Percentiles rank a stretch among this genome's conserved stretches.
These are phyloP conservation scores for Drosophila funebris DNA, from an alignment of 1,140 invertebrate species.

Conservation along the genomic window DNA sequence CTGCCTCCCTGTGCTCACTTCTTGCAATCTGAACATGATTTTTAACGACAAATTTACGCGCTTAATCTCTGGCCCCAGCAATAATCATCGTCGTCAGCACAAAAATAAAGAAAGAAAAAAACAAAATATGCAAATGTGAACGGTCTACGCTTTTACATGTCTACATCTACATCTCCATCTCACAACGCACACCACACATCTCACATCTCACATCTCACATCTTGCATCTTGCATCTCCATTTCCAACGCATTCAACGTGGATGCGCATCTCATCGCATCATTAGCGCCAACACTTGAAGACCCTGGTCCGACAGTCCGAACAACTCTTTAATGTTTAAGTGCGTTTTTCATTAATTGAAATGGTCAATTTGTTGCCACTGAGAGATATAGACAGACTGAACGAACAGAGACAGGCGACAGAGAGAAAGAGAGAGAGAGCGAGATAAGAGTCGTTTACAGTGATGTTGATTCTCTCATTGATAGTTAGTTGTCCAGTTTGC, in stretches of 20 bases:
- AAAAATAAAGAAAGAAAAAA: conserved; percentile 30
- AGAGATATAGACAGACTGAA: conserved; percentile 45
- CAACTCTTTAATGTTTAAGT: conserved; percentile 69
- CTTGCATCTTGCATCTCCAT: not conserved
- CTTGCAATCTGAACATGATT: conserved; percentile 71
- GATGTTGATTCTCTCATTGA: not conserved
- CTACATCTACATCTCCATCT: not conserved
- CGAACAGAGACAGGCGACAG: no score
- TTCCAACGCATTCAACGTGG: conserved; percentile 41
- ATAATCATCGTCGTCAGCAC: conserved; percentile 39
- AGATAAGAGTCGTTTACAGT: conserved; percentile 32
- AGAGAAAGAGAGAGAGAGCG: not conserved
- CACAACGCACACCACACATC: not conserved
- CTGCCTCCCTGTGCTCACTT: not conserved
- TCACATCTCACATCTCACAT: not conserved
- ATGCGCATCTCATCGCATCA: conserved; percentile 57
- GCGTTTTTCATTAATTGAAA: conserved; percentile 81
- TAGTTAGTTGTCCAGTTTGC: conserved; percentile 29
- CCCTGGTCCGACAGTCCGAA: conserved; percentile 18
- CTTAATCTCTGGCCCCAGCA: conserved; percentile 65
- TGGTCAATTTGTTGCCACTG: conserved; percentile 73
- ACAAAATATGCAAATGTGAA: conserved; percentile 77
- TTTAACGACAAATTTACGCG: conserved; percentile 82
- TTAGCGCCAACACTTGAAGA: conserved; percentile 74
- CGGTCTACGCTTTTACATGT: conserved; percentile 32